Evolutionary conservation across 2,113 vertebrate genomes (phyloP).

Genomic region (Castor canadensis): DNA sequence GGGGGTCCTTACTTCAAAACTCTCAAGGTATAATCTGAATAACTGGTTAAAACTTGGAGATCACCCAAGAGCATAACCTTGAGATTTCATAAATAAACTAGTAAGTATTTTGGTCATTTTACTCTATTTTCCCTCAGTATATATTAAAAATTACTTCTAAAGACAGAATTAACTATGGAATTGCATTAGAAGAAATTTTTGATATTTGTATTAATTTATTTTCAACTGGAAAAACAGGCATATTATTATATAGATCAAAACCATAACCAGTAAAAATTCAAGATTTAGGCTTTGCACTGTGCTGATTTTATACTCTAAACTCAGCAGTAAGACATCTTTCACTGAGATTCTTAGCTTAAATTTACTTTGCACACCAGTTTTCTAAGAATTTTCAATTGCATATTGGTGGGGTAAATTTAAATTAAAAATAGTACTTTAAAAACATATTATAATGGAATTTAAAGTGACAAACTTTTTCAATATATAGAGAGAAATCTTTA

Average conservation of each 20-base stretch:
- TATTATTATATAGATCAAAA: neutral
- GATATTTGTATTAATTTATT: neutral
- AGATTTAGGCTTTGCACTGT: neutral
- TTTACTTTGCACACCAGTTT: too few species aligned
- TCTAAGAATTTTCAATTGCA: neutral
- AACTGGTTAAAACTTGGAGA: neutral
- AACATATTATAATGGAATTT: neutral
- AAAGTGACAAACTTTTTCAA: neutral
- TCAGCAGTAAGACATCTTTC: neutral
- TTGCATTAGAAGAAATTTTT: neutral
- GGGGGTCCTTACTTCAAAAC: neutral
- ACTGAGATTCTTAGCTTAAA: neutral
- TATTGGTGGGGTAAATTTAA: neutral
- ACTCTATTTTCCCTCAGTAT: neutral
- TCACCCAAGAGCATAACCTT: neutral
- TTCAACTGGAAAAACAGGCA: neutral
- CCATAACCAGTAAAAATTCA: neutral
- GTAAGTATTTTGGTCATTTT: neutral
- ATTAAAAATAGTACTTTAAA: neutral
- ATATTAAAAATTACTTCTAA: neutral
- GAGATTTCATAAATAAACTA: neutral
- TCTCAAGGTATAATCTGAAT: neutral
- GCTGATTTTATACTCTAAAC: neutral
- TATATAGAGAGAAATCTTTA: neutral
- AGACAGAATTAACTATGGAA: neutral